Evolutionary conservation across 2,797 vertebrate species (phyloP), one percentile per base, ranked within the genome.

Genomic region (Rachycentron canadum): DNA sequence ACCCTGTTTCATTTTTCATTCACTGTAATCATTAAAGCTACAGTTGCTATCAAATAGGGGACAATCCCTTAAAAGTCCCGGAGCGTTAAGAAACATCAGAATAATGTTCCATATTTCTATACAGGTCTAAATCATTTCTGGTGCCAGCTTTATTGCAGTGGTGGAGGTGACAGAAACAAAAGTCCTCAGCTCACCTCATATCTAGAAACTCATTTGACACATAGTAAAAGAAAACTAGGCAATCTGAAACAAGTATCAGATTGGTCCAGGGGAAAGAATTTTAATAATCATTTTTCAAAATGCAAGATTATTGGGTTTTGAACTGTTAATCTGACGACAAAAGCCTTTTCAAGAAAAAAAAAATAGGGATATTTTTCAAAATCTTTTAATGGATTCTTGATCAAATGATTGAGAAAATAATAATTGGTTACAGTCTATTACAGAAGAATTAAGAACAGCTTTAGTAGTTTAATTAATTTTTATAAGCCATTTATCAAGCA

Each of bases 21-120:
- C 30, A 76, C 76, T 89, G 74, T 56, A 76, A 69, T 85, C 86
- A 84, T 88, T 86, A 82, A 80, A 69, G 76, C 73, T 12, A 32
- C 67, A 38, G 55, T 55, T 10, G 0, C 49, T 19, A 57, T 78
- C 59, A 71, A 73, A 70, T n/a, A 52, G 25, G 21, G 36, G 30
- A 67, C 25, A 17, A n/a, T 70, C 43, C 50, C 52, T 79, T 73
- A 69, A 78, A 81, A 43, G 26, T 77, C 50, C 68, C 69, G 69
- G 12, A 38, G 25, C 26, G 34, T 76, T 30, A 38, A 52, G 47
- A 28, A 82, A 81, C 47, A 79, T 72, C 23, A 40, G 72, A 73
- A 69, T 56, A 32, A 75, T 65, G 49, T 56, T 23, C 3, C 30
- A 60, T 58, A 21, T 80, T 73, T 80, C 53, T 21, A 45, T 47